Percentiles rank a stretch among this genome's conserved stretches.
These are phyloP conservation scores for Epinephelus malabaricus DNA, from an alignment of 2,797 vertebrate genomes.

Conservation along the genomic window DNA sequence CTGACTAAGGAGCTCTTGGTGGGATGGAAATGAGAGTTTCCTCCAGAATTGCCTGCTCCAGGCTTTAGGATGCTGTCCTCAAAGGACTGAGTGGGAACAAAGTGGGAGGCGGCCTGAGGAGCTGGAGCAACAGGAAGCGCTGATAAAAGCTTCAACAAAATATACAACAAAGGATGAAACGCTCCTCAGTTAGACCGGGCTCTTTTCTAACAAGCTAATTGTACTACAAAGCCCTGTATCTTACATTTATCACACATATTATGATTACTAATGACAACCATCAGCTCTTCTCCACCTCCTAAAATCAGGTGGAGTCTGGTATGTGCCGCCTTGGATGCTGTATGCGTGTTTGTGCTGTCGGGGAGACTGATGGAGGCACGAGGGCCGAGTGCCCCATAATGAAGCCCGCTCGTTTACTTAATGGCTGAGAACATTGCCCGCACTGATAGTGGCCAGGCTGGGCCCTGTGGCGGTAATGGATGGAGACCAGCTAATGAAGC, in stretches of 20 bases:
- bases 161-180: conserved; percentile 29
- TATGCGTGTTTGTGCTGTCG: conserved; percentile 55
- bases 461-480: conserved; percentile 83
- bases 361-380: conserved; percentile 73
- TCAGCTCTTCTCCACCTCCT: conserved; percentile 22
- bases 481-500: conserved; percentile 83
- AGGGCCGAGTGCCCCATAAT: conserved; percentile 77
- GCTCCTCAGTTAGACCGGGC: neutral
- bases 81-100: conserved; percentile 60
- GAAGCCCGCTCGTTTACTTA: conserved; percentile 86
- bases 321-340: conserved; percentile 27
- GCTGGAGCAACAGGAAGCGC: conserved; percentile 47
- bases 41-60: conserved; percentile 58
- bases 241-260: conserved; percentile 15
- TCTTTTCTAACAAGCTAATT: conserved; percentile 25
- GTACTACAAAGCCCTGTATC: conserved; percentile 22
- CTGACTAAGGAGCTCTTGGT: conserved; percentile 72
- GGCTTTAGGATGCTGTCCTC: conserved; percentile 62
- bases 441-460: conserved; percentile 78
- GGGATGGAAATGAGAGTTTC: conserved; percentile 75
- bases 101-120: conserved; percentile 51
- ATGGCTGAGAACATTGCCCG: conserved; percentile 84
- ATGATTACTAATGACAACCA: conserved; percentile 14
- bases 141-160: conserved; percentile 54
- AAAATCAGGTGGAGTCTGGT: conserved; percentile 35